Percentiles rank a stretch among this genome's conserved stretches.
Conservation (phyloP, 2,113 vertebrate species). For the Calyptomena viridis region DNA sequence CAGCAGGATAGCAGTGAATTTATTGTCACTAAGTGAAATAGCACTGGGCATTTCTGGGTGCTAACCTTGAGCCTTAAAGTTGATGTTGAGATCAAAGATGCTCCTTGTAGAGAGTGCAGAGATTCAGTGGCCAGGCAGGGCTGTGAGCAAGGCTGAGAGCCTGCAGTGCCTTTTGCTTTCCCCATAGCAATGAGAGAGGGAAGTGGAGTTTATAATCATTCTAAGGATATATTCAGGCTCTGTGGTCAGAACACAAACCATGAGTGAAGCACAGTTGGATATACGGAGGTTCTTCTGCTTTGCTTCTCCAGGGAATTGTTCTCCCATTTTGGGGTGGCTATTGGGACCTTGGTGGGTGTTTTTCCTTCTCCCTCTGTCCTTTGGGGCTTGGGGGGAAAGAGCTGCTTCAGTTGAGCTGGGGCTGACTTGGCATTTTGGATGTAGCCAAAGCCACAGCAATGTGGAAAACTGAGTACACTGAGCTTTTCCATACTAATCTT, state of each 20-base stretch:
- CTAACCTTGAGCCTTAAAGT: neutral
- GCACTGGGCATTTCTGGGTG: neutral
- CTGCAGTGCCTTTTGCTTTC: accelerated
- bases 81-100: neutral
- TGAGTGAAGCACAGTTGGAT: accelerated
- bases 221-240: neutral
- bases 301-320: neutral
- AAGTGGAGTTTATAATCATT: neutral
- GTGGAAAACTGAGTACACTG: neutral
- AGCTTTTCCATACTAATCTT: neutral
- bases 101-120: neutral
- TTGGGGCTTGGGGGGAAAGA: neutral
- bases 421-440: neutral
- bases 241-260: neutral
- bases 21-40: neutral
- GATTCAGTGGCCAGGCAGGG: neutral
- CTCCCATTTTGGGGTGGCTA: accelerated
- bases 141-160: neutral
- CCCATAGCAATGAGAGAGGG: neutral
- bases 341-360: accelerated
- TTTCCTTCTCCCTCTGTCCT: neutral
- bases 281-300: neutral
- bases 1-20: accelerated
- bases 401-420: neutral
- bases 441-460: neutral